These are phyloP conservation scores for Cyphomyrus discorhynchus DNA, from an alignment of 2,113 vertebrate genomes.

Conservation along the genomic window DNA sequence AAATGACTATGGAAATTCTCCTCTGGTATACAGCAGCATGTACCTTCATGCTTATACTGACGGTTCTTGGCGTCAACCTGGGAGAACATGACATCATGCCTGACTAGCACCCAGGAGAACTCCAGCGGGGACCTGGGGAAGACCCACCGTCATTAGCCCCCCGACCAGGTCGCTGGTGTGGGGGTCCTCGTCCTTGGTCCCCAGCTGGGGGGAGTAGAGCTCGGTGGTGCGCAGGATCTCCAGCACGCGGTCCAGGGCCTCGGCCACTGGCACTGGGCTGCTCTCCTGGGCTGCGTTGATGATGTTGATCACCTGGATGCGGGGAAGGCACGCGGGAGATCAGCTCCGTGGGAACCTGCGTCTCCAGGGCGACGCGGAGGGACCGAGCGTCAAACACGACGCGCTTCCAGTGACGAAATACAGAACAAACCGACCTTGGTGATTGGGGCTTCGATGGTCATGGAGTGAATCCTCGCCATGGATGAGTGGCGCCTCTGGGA, in stretches of 20 bases:
- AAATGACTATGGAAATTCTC: constrained; percentile 11
- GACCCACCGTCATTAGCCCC: constrained; percentile 85
- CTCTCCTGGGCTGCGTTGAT: constrained; percentile 93
- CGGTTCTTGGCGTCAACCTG: not conserved
- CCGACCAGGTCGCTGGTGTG: constrained; percentile 91
- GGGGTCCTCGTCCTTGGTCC: constrained; percentile 86
- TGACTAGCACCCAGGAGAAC: not conserved
- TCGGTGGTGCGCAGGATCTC: constrained; percentile 95
- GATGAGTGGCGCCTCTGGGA: constrained; percentile 90
- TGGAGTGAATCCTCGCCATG: constrained; percentile 94
- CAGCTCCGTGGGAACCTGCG: not conserved
- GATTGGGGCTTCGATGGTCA: constrained; percentile 97
- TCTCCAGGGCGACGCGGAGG: not conserved
- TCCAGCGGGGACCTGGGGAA: not conserved
- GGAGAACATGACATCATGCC: not conserved
- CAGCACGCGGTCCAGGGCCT: constrained; percentile 89
- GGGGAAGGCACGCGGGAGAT: constrained; percentile 1
- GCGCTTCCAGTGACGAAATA: not conserved
- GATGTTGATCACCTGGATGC: constrained; percentile 85
- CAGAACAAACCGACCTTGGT: constrained; percentile 75
- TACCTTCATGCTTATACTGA: not conserved
- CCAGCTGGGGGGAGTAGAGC: constrained; percentile 88
- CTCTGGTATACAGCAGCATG: too few species aligned
- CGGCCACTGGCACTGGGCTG: constrained; percentile 83
- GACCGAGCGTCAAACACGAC: not conserved